phyloP scores from a whole-genome alignment of 2,888 invertebrate genomes.

The Stratiomys singularior region DNA sequence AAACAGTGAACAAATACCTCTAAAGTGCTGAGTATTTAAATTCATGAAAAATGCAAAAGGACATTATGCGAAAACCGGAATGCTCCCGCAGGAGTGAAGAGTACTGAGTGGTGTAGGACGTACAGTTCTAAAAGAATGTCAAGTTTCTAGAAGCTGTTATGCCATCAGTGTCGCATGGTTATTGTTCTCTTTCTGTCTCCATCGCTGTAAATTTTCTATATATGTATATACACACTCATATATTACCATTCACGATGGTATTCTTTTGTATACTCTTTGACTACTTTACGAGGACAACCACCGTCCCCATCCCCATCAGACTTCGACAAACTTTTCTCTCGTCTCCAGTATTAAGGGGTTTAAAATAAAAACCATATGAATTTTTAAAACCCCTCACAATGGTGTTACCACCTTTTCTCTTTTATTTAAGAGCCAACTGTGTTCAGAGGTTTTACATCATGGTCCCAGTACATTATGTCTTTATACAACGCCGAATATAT shows the following conservation, averaged over 20 bases:
- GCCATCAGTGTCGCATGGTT: slow-evolving; percentile 25
- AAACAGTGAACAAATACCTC: slow-evolving; percentile 17
- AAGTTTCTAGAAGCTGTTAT: slow-evolving; percentile 8
- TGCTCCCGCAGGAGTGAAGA: slow-evolving; percentile 17
- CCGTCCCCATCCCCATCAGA: neutral
- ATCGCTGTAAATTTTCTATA: neutral
- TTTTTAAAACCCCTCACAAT: slow-evolving; percentile 54
- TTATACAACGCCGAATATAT: neutral
- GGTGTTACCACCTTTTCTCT: slow-evolving; percentile 40
- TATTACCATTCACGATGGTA: neutral
- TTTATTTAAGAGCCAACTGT: slow-evolving; percentile 34
- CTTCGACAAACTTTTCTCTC: slow-evolving; percentile 48
- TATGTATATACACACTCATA: neutral
- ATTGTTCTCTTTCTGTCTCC: slow-evolving; percentile 2
- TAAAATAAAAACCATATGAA: slow-evolving; percentile 56
- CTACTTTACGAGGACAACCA: neutral
- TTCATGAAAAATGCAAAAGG: slow-evolving; percentile 51
- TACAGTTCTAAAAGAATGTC: slow-evolving; percentile 23
- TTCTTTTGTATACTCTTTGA: neutral
- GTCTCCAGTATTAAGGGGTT: slow-evolving; percentile 53
- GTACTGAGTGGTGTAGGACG: neutral
- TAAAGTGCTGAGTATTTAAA: slow-evolving; percentile 49
- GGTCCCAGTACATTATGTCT: neutral
- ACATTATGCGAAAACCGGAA: slow-evolving; percentile 48
- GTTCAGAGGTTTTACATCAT: slow-evolving; percentile 12